A percentile compares a stretch with the other conserved stretches of the same genome.
These are phyloP conservation scores for Fopius arisanus DNA, from an alignment of 1,140 invertebrate genomes.

Conservation along the genomic window DNA sequence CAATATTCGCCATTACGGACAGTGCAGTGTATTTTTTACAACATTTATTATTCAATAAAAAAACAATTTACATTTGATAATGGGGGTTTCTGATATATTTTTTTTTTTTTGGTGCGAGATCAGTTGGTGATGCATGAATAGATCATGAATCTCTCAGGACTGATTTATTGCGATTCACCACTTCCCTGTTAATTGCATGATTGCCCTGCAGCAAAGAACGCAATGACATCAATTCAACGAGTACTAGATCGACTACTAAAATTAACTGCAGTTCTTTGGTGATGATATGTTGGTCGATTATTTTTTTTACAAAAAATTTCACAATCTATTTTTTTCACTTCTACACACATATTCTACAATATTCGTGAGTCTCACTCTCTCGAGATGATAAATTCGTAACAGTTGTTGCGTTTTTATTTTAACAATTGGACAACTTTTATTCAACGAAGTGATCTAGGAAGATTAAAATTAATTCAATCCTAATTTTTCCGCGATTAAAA, in stretches of 20 bases:
- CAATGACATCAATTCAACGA: background rate
- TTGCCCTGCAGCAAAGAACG: background rate
- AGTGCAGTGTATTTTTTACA: background rate
- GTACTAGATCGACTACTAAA: background rate
- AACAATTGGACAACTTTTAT: too few relatives aligned
- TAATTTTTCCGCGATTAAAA: too few relatives aligned
- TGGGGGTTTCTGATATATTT: background rate
- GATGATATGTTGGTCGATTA: background rate
- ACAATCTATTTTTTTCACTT: background rate
- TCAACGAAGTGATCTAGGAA: too few relatives aligned
- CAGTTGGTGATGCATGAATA: too few relatives aligned
- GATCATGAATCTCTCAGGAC: too few relatives aligned
- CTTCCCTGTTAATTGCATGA: background rate
- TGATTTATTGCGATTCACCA: background rate
- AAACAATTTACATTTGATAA: background rate
- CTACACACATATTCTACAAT: background rate
- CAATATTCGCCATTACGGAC: background rate
- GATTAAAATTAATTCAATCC: too few relatives aligned
- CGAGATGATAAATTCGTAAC: too few relatives aligned
- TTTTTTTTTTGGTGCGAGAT: too few relatives aligned
- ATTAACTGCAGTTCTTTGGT: background rate
- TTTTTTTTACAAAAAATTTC: background rate
- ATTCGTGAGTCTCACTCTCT: background rate
- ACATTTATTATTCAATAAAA: conserved; percentile 10
- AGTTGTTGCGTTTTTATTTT: too few relatives aligned